Evolutionary conservation across 2,888 invertebrate species (phyloP).

Genomic region (Diplazon laetatorius): DNA sequence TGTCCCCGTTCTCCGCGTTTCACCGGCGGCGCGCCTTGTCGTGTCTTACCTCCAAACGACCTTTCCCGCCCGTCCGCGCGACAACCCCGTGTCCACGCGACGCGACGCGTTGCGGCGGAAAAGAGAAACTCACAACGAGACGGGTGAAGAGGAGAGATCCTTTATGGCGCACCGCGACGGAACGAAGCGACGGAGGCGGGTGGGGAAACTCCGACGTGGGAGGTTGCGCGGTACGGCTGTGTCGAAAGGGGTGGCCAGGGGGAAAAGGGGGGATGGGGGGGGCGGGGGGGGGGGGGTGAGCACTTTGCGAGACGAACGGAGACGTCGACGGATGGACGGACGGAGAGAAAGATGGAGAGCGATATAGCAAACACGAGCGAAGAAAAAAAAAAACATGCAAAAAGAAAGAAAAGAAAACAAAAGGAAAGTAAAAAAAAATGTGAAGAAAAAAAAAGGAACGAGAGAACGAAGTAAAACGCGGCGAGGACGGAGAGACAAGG

Average conservation of each 20-base stretch:
- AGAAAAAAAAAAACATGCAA: not conserved
- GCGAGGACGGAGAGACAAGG: slow-evolving; percentile 7
- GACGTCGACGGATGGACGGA: slow-evolving; percentile 47
- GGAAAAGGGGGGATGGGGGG: too few relatives aligned
- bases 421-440: too few relatives aligned
- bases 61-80: slow-evolving; percentile 58
- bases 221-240: too few relatives aligned
- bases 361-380: not conserved
- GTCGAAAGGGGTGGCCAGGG: too few relatives aligned
- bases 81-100: slow-evolving; percentile 47
- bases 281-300: slow-evolving; percentile 56
- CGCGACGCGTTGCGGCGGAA: slow-evolving; percentile 42
- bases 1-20: too few relatives aligned
- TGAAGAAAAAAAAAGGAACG: slow-evolving; percentile 1
- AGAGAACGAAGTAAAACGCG: slow-evolving; percentile 6
- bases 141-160: not conserved
- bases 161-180: slow-evolving; percentile 18
- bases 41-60: slow-evolving; percentile 62
- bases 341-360: not conserved
- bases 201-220: slow-evolving; percentile 54
- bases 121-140: not conserved
- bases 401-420: too few relatives aligned
- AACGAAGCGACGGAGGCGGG: slow-evolving; percentile 40
- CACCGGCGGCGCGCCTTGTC: too few relatives aligned
- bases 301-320: slow-evolving; percentile 61